These are phyloP conservation scores for Lepilemur septentrionalis DNA, from an alignment of 2,797 vertebrate genomes.

Conservation along the genomic window DNA sequence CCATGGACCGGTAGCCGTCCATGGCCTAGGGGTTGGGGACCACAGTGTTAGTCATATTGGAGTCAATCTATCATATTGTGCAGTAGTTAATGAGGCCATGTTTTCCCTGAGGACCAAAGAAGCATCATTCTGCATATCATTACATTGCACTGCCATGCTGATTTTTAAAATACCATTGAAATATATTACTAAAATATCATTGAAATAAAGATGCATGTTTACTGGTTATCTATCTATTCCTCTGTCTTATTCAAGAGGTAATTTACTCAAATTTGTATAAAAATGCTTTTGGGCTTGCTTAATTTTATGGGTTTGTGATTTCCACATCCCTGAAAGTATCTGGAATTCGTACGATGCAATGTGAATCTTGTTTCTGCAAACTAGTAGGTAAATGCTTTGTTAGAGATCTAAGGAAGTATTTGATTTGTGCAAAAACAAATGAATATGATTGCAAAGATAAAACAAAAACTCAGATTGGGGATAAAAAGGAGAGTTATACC, in stretches of 20 bases:
- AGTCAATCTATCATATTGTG: not conserved
- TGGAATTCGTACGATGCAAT: not conserved
- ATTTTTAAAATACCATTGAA: not conserved
- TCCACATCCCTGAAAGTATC: not conserved
- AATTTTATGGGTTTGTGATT: slow-evolving; percentile 5
- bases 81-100: not conserved
- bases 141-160: not conserved
- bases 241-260: not conserved
- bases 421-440: not conserved
- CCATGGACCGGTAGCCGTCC: too few species aligned
- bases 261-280: not conserved
- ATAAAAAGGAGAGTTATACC: not conserved
- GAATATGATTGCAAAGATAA: not conserved
- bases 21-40: too few species aligned
- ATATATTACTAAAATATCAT: not conserved
- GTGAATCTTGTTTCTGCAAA: not conserved
- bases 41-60: not conserved
- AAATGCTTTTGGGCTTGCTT: not conserved
- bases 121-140: not conserved
- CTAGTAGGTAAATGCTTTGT: not conserved
- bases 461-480: not conserved
- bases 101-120: not conserved
- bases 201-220: not conserved
- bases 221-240: not conserved
- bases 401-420: not conserved